Conservation (phyloP, 2,113 vertebrate genomes). For the Chelonoidis abingdonii region DNA sequence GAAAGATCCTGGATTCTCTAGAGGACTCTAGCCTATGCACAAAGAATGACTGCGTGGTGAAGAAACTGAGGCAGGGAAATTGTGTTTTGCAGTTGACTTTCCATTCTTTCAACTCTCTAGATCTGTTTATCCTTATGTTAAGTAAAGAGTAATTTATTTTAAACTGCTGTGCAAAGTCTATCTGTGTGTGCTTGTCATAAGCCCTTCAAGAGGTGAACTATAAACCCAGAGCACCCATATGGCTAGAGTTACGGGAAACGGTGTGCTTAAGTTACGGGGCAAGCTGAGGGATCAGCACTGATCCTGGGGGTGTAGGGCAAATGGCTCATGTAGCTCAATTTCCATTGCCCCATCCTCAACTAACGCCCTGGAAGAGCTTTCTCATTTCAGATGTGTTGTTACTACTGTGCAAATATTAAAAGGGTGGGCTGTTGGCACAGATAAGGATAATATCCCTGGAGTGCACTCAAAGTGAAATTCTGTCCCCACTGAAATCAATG, state of each 20-base stretch:
- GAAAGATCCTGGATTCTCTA: neutral
- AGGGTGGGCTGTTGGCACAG: neutral
- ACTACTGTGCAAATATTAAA: neutral
- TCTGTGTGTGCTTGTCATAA: neutral
- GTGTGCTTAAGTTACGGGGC: neutral
- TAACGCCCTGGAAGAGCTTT: fast-evolving
- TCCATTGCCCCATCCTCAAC: fast-evolving
- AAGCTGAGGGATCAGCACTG: neutral
- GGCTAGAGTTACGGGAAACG: neutral
- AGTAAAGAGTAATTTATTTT: neutral
- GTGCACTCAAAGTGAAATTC: neutral
- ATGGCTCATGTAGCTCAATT: no score
- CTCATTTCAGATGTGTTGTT: neutral
- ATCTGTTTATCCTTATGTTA: neutral
- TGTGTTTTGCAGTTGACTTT: neutral
- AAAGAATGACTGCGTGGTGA: neutral
- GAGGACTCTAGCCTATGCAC: neutral
- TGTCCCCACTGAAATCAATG: fast-evolving
- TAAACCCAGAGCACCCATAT: neutral
- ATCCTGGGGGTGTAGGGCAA: neutral
- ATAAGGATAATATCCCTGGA: neutral
- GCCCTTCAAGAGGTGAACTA: neutral
- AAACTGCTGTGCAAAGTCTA: neutral
- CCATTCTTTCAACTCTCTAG: neutral
- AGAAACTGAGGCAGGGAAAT: neutral